Percentiles rank a stretch among this genome's conserved stretches.
These are phyloP conservation scores for Caenorhabditis drosophilae DNA, from an alignment of 2,888 invertebrate genomes.

Conservation along the genomic window DNA sequence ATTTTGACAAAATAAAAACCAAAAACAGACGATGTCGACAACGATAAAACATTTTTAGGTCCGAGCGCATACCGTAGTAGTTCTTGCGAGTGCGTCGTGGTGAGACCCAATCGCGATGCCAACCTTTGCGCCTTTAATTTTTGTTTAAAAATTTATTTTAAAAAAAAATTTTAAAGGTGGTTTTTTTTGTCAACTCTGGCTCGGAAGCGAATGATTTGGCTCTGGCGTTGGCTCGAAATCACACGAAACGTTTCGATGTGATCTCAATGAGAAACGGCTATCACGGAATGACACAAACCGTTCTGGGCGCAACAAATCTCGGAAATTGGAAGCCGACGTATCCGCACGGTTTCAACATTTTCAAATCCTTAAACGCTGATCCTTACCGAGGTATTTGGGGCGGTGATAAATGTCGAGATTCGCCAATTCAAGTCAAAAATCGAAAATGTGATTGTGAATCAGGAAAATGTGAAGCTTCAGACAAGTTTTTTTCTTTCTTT, in stretches of 20 bases:
- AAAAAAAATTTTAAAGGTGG: conserved; percentile 75
- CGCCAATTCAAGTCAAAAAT: conserved; percentile 73
- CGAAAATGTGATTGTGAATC: conserved; percentile 46
- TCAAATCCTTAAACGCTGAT: conserved; percentile 86
- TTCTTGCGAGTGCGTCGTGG: no score
- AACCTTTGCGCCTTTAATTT: no score
- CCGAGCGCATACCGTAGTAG: no score
- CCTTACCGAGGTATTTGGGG: conserved; percentile 90
- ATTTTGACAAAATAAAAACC: no score
- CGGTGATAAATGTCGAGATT: conserved; percentile 85
- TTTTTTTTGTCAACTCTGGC: conserved; percentile 93
- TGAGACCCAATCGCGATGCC: no score
- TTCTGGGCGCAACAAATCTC: conserved; percentile 83
- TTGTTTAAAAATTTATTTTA: conserved; percentile 1
- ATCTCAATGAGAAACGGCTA: conserved; percentile 85
- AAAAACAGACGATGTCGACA: no score
- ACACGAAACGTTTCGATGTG: conserved; percentile 81
- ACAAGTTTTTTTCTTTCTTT: conserved; percentile 69
- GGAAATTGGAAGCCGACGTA: conserved; percentile 78
- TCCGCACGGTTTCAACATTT: conserved; percentile 62
- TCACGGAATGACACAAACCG: conserved; percentile 86
- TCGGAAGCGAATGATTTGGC: conserved; percentile 97
- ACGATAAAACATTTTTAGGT: no score
- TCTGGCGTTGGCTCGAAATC: conserved; percentile 82
- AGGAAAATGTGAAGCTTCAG: conserved; percentile 78